phyloP scores from a whole-genome alignment of 2,888 invertebrate species.

The Apodemia duryi region DNA sequence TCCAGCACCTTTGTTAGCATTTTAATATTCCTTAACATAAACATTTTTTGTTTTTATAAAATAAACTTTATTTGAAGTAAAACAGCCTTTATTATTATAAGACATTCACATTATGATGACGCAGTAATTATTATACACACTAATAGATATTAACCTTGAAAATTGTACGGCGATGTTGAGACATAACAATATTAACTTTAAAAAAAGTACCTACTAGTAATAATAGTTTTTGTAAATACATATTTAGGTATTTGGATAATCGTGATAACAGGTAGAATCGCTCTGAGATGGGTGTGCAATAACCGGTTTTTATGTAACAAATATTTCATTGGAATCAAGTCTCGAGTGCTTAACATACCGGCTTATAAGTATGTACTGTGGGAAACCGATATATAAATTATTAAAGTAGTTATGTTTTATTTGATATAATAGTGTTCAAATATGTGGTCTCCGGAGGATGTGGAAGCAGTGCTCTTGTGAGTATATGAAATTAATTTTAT shows the following conservation, averaged over 20 bases:
- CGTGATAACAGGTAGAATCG: conserved; percentile 9
- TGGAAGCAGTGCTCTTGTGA: conserved; percentile 43
- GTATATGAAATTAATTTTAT: conserved; percentile 30
- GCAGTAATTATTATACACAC: not conserved
- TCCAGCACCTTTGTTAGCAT: too few relatives aligned
- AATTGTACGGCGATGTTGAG: not conserved
- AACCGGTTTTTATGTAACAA: conserved; percentile 6
- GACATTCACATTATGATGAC: not conserved
- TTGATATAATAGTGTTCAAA: conserved; percentile 22
- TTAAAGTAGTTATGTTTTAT: conserved; percentile 13
- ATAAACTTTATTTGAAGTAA: not conserved
- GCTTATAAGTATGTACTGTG: not conserved
- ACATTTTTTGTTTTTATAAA: not conserved
- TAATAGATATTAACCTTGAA: not conserved
- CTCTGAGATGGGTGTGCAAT: not conserved
- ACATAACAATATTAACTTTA: not conserved
- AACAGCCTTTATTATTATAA: not conserved
- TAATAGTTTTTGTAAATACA: not conserved
- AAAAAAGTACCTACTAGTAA: not conserved
- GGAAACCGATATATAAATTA: not conserved
- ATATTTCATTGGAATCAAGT: not conserved
- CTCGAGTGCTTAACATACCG: conserved; percentile 13
- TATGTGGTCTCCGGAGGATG: conserved; percentile 45
- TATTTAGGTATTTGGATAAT: not conserved
- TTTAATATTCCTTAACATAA: too few relatives aligned